Evolutionary conservation across 2,888 invertebrate genomes (phyloP).

Genomic region (Nudaria mundana): DNA sequence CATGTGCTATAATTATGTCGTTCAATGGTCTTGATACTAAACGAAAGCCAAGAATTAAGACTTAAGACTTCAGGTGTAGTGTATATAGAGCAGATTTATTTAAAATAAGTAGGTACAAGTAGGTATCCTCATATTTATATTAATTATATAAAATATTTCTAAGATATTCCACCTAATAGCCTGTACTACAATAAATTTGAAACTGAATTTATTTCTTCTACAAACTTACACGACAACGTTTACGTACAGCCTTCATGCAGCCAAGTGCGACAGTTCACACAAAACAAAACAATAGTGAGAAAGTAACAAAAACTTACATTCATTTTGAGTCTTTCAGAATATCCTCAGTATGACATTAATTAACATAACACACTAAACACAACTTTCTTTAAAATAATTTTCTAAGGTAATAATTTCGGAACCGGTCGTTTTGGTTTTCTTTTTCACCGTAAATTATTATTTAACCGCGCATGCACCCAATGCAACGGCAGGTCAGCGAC

Average conservation of each 20-base stretch:
- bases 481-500: constrained; percentile 36
- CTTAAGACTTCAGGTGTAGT: too few species aligned
- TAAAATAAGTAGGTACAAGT: too few species aligned
- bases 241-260: constrained; percentile 4
- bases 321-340: constrained; percentile 27
- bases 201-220: constrained; percentile 1
- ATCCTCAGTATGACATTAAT: constrained; percentile 31
- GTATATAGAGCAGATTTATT: too few species aligned
- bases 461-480: constrained; percentile 18
- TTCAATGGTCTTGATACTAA: too few species aligned
- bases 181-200: too few species aligned
- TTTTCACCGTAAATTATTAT: constrained; percentile 10
- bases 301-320: constrained; percentile 25
- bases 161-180: too few species aligned
- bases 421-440: constrained; percentile 20
- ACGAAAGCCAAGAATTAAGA: too few species aligned
- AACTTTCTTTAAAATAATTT: constrained; percentile 35
- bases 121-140: too few species aligned
- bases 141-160: too few species aligned
- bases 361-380: constrained; percentile 30
- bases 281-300: constrained; percentile 16
- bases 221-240: constrained; percentile 6
- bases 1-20: too few species aligned
- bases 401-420: constrained; percentile 23
- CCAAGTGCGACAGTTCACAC: constrained; percentile 9